These are phyloP conservation scores for Dreissena polymorpha DNA, from an alignment of 1,140 invertebrate genomes.

Conservation along the genomic window DNA sequence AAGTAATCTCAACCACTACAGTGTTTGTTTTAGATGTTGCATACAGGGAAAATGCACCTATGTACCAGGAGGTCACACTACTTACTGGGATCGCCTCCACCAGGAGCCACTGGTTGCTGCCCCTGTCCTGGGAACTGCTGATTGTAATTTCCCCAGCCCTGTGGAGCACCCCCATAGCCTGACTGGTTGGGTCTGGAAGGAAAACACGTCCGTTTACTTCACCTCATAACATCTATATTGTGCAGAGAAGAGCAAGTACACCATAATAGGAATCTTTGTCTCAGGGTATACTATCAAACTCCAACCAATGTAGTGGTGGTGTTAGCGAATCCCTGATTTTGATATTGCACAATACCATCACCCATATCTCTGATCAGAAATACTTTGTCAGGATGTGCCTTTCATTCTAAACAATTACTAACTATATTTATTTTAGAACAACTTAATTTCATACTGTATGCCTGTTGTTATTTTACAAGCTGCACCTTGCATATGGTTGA, in stretches of 20 bases:
- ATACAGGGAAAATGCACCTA: too few relatives aligned
- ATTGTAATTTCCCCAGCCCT: slow-evolving; percentile 82
- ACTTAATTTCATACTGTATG: too few relatives aligned
- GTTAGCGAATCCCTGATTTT: slow-evolving; percentile 55
- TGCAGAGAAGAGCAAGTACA: too few relatives aligned
- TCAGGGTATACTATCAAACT: slow-evolving; percentile 59
- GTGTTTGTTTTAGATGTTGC: too few relatives aligned
- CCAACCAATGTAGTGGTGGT: slow-evolving; percentile 43
- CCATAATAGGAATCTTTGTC: slow-evolving; percentile 1
- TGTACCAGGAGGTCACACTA: slow-evolving; percentile 30
- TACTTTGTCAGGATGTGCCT: too few relatives aligned
- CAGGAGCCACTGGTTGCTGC: slow-evolving; percentile 72
- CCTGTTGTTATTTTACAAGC: too few relatives aligned
- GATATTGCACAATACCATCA: slow-evolving; percentile 49
- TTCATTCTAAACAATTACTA: too few relatives aligned
- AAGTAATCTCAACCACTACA: too few relatives aligned
- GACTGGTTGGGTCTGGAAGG: slow-evolving; percentile 37
- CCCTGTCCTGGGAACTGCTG: slow-evolving; percentile 76
- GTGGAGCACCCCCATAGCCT: slow-evolving; percentile 70
- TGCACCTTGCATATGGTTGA: too few relatives aligned
- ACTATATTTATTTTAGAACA: too few relatives aligned
- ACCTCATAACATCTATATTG: not conserved
- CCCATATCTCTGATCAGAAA: too few relatives aligned
- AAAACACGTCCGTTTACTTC: not conserved
- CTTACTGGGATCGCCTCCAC: slow-evolving; percentile 76